Evolutionary conservation across 23 tunicate species (phyloP).

Genomic region (Aplidium turbinatum): DNA sequence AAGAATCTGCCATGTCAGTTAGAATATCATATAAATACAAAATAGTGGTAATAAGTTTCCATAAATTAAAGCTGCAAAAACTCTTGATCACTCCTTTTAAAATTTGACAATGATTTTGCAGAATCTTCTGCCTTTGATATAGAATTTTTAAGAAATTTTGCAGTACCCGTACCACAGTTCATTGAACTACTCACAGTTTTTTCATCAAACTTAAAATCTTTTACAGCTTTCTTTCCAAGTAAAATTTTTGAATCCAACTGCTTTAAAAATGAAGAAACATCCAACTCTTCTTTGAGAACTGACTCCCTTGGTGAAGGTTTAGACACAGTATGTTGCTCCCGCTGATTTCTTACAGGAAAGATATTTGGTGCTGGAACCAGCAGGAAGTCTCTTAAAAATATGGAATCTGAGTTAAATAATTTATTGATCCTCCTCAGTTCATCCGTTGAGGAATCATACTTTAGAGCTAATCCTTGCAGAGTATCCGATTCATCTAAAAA

Average conservation of each 20-base stretch:
- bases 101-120: not conserved
- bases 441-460: constrained; percentile 51
- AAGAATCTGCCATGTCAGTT: too few relatives aligned
- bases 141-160: not conserved
- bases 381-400: constrained; percentile 46
- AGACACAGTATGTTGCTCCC: not conserved
- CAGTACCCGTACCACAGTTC: not conserved
- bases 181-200: not conserved
- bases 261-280: constrained; percentile 40
- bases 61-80: too few relatives aligned
- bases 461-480: constrained; percentile 72
- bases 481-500: constrained; percentile 54
- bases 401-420: constrained; percentile 65
- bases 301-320: not conserved
- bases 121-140: not conserved
- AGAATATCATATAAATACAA: too few relatives aligned
- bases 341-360: not conserved
- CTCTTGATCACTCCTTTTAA: not conserved
- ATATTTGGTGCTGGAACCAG: constrained; percentile 48
- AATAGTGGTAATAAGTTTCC: too few relatives aligned
- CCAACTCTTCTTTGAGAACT: not conserved
- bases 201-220: constrained; percentile 14
- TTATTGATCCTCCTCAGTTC: constrained; percentile 78
- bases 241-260: constrained; percentile 44
- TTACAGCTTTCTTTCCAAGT: constrained; percentile 42